Conservation (phyloP, 2,113 vertebrate species). For the Accipiter virgatus region DNA sequence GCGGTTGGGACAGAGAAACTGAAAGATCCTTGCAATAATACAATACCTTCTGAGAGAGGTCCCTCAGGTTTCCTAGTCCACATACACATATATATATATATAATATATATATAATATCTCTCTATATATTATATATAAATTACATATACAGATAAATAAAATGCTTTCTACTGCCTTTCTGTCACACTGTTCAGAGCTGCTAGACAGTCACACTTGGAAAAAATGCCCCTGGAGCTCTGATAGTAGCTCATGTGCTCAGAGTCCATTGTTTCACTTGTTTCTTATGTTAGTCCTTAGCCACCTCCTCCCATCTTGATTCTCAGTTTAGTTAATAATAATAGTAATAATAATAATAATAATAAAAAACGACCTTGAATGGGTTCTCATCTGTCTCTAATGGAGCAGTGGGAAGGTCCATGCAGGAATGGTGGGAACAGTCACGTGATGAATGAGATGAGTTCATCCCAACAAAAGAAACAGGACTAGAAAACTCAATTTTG, state of each 20-base stretch:
- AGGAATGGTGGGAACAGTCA: constrained; percentile 91
- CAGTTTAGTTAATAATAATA: constrained; percentile 78
- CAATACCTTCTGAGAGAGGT: constrained; percentile 69
- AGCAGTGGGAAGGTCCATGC: constrained; percentile 91
- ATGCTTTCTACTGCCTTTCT: constrained; percentile 68
- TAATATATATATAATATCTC: constrained; percentile 80
- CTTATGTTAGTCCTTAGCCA: constrained; percentile 62
- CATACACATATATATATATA: constrained; percentile 71
- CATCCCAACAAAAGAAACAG: constrained; percentile 91
- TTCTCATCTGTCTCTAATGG: constrained; percentile 76
- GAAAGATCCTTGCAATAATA: constrained; percentile 67
- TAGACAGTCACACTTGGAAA: constrained; percentile 49
- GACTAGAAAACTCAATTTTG: constrained; percentile 98
- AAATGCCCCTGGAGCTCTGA: constrained; percentile 59
- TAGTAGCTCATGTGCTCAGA: constrained; percentile 34
- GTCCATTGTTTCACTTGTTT: constrained; percentile 40
- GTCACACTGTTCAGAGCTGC: constrained; percentile 50
- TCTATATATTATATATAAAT: constrained; percentile 80
- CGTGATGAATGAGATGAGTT: constrained; percentile 90
- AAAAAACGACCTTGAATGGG: constrained; percentile 83
- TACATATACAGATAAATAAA: constrained; percentile 83
- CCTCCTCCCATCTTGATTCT: constrained; percentile 76
- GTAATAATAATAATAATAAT: constrained; percentile 57
- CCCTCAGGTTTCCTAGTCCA: constrained; percentile 74
- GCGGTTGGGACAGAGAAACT: constrained; percentile 40